Evolutionary conservation across 2,113 vertebrate species (phyloP), one percentile per base, ranked within the genome.

Genomic region (Takifugu bimaculatus): DNA sequence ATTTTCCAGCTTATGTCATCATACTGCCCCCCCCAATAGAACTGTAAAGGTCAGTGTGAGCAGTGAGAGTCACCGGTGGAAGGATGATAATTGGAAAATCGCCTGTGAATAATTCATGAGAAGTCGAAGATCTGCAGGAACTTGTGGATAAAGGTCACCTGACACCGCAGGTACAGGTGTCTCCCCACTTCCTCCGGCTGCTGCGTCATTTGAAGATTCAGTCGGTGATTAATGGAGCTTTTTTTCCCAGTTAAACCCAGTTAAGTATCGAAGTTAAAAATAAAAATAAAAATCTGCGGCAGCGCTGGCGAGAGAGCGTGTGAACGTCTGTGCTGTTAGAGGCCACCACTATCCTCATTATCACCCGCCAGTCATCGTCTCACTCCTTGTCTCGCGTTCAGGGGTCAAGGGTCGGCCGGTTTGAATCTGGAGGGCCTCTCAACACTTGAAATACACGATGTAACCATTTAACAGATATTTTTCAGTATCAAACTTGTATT

Each of bases 81-180:
- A 64, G 56, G 69, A 77, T 79, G 68, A 63, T 83, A 82, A 82
- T 77, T 70, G 70, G 60, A 55, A 65, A 68, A 69, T 63, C 43
- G 43, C 27, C 11, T 13, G 50, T 78, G 79, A 82, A 82, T 86
- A 72, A 84, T 84, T 80, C 72, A 78, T 74, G 50, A 54, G 69
- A 51, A 26, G 57, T 61, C 68, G 50, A 50, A 77, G 57, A 39
- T 73, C 57, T 68, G 60, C 49, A 58, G 72, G 57, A 61, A 53
- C 61, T 52, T 59, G 53, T 2, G 20, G 65, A 62, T 75, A 68
- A 54, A 80, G 58, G 77, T 78, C 56, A 7, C 26, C 13, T 50
- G 60, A 54, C 57, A 66, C 10, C 47, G 32, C 45, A 69, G 65
- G 62, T 62, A 53, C 25, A 55, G 50, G 66, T 50, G 57, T 13